A percentile compares a stretch with the other conserved stretches of the same genome.
Evolutionary conservation across 2,113 vertebrate species (phyloP).

Genomic region (Alouatta palliata): DNA sequence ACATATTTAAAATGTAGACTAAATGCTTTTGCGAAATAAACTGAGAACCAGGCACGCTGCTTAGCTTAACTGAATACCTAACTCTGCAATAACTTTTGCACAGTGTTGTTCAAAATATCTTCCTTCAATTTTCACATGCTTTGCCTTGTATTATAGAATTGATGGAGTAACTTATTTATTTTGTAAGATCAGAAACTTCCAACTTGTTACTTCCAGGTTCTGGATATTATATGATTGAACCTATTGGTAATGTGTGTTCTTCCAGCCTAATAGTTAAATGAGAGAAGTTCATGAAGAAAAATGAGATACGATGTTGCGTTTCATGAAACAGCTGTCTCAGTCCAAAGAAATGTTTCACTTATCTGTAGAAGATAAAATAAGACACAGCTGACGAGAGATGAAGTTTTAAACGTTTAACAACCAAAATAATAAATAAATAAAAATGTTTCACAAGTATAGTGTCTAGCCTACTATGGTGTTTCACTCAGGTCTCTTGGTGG

Average conservation of each 20-base stretch:
- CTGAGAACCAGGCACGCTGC: not conserved
- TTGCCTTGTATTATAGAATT: not conserved
- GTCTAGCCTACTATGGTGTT: not conserved
- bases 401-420: conserved; percentile 3
- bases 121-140: not conserved
- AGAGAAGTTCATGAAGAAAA: conserved; percentile 14
- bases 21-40: conserved; percentile 38
- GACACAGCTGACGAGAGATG: not conserved
- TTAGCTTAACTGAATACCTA: not conserved
- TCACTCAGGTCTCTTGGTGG: not conserved
- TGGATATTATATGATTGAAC: not conserved
- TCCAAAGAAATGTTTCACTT: not conserved
- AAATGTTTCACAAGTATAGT: not conserved
- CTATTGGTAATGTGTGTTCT: not conserved
- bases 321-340: not conserved
- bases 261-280: not conserved
- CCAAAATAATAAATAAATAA: not conserved
- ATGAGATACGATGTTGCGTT: not conserved
- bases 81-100: not conserved
- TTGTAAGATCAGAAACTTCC: not conserved
- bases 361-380: not conserved
- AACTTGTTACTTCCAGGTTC: not conserved
- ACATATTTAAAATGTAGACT: conserved; percentile 6
- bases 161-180: not conserved
- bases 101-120: not conserved